A percentile compares a stretch with the other conserved stretches of the same genome.
Conservation (phyloP, 2,113 vertebrate species). For the Zosterops japonicus region DNA sequence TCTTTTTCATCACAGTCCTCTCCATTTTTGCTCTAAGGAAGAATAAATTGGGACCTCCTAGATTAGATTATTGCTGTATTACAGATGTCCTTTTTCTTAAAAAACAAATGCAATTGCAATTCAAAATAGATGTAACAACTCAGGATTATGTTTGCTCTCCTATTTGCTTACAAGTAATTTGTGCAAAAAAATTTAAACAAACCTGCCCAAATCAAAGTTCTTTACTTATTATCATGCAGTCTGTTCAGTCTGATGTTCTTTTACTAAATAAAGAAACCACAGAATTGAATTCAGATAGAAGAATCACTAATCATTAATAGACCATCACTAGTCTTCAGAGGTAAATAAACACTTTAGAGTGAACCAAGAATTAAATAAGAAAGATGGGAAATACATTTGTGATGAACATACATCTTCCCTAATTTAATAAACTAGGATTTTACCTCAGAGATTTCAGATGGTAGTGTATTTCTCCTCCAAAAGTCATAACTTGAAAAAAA, state of each 20-base stretch:
- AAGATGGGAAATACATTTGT: neutral
- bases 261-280: constrained; percentile 6
- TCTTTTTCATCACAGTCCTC: neutral
- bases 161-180: neutral
- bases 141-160: neutral
- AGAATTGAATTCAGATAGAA: neutral
- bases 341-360: neutral
- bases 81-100: neutral
- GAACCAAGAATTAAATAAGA: neutral
- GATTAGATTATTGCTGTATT: neutral
- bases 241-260: neutral
- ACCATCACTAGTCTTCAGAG: neutral
- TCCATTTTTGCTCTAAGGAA: neutral
- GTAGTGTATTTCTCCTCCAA: neutral
- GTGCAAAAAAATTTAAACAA: neutral
- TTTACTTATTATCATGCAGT: neutral
- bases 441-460: neutral
- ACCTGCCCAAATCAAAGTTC: neutral
- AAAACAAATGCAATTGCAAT: neutral
- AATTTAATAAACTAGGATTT: neutral
- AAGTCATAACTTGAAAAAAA: neutral
- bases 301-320: neutral
- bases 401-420: neutral
- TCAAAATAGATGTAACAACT: neutral
- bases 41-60: neutral